A percentile compares a stretch with the other conserved stretches of the same genome.
phyloP scores from a whole-genome alignment of 2,113 vertebrate species.

The Myodes glareolus region DNA sequence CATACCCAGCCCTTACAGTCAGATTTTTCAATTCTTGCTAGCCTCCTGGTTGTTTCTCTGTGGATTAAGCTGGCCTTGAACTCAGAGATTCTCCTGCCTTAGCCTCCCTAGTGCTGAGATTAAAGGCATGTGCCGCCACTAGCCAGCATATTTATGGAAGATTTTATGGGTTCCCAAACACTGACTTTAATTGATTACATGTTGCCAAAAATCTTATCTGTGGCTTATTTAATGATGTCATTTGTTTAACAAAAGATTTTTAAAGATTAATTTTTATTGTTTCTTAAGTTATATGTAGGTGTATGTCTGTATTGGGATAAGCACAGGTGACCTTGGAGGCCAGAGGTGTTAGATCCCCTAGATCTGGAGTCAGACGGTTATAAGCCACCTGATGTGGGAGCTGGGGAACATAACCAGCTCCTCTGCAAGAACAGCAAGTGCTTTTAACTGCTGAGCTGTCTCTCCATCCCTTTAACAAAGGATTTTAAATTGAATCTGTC shows the following conservation, averaged over 20 bases:
- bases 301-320: background rate
- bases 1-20: background rate
- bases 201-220: background rate
- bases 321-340: background rate
- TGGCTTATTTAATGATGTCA: background rate
- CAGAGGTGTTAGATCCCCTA: background rate
- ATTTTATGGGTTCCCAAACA: background rate
- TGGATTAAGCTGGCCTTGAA: background rate
- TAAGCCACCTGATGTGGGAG: background rate
- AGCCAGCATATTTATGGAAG: no score
- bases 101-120: background rate
- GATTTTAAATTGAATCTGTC: background rate
- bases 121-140: background rate
- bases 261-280: background rate
- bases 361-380: background rate
- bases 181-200: background rate
- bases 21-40: background rate
- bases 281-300: background rate
- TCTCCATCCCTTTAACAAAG: background rate
- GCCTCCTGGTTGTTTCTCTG: background rate
- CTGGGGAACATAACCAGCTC: background rate
- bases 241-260: conserved; percentile 9
- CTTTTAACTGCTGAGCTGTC: background rate
- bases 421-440: no score
- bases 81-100: background rate